Evolutionary conservation across 2,888 invertebrate genomes (phyloP).

Genomic region (Nephrotoma guestfalica): DNA sequence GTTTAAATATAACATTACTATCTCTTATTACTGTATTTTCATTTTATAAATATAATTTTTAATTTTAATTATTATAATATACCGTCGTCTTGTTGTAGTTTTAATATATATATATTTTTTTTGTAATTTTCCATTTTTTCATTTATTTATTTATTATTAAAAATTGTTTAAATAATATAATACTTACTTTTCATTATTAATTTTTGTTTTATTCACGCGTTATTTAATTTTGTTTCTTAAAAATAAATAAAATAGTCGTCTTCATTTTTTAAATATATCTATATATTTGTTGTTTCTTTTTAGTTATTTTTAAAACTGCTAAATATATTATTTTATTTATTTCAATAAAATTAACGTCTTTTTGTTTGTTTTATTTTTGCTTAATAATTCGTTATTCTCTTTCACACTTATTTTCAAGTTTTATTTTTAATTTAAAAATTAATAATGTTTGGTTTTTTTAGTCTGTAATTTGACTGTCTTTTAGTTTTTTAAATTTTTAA

Average conservation of each 20-base stretch:
- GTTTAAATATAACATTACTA: neutral
- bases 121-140: neutral
- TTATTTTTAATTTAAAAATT: neutral
- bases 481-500: neutral
- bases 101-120: neutral
- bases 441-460: neutral
- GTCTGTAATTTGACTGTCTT: neutral
- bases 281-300: neutral
- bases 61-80: neutral
- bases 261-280: neutral
- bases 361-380: neutral
- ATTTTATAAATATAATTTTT: neutral
- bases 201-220: neutral
- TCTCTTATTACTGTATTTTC: neutral
- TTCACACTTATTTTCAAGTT: neutral
- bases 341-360: neutral
- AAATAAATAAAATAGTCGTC: neutral
- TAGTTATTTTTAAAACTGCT: neutral
- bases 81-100: neutral
- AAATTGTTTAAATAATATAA: neutral
- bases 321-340: neutral
- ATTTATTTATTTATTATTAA: neutral
- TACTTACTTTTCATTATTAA: neutral
- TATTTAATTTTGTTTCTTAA: neutral
- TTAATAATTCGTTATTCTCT: neutral